Percentiles rank a stretch among this genome's conserved stretches.
Conservation (phyloP, 1,140 invertebrate species). For the Drosophila parabipectinata region DNA sequence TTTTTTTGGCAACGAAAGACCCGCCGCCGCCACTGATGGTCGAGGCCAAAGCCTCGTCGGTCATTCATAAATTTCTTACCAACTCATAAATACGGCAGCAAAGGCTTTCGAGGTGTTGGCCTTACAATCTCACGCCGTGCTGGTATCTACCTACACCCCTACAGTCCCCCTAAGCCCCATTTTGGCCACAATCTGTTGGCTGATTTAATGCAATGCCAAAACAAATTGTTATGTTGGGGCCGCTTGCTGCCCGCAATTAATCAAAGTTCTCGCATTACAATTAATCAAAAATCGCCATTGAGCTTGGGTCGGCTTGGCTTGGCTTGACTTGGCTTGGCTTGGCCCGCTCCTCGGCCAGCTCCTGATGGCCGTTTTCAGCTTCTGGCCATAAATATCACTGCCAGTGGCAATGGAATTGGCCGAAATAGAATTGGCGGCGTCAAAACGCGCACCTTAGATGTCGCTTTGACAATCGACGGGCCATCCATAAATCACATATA, state of each 20-base stretch:
- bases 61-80: conserved; percentile 70
- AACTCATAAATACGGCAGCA: conserved; percentile 59
- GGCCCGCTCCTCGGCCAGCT: not conserved
- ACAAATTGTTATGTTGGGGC: conserved; percentile 76
- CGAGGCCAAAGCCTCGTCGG: conserved; percentile 37
- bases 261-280: conserved; percentile 79
- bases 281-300: conserved; percentile 69
- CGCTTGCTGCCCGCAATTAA: conserved; percentile 71
- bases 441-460: conserved; percentile 64
- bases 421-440: conserved; percentile 78
- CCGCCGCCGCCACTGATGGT: conserved; percentile 17
- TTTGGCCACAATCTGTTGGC: not conserved
- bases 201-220: conserved; percentile 80
- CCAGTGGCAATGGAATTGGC: conserved; percentile 24
- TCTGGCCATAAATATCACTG: conserved; percentile 62
- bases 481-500: conserved; percentile 27
- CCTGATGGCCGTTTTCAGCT: not conserved
- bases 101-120: conserved; percentile 58
- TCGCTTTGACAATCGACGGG: conserved; percentile 24
- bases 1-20: not conserved
- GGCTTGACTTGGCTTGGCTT: no score
- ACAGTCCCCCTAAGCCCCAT: not conserved
- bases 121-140: conserved; percentile 66
- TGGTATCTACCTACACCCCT: not conserved
- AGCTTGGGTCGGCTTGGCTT: not conserved